Conservation (phyloP, 2,888 invertebrate genomes). For the Xanthia togata region DNA sequence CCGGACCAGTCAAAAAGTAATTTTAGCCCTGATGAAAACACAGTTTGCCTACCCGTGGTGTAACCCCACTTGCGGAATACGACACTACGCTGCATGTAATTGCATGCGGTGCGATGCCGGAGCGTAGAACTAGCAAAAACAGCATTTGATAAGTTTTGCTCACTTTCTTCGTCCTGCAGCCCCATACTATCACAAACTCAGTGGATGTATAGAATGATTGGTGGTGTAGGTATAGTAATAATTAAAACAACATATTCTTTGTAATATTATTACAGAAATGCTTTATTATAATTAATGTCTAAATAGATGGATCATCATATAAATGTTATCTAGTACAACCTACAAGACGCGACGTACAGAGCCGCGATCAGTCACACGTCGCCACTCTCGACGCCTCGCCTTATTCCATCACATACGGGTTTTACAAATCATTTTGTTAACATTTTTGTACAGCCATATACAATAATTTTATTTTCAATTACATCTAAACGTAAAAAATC, state of each 20-base stretch:
- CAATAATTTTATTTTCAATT: slow-evolving; percentile 91
- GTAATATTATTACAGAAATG: slow-evolving; percentile 92
- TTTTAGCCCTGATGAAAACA: no score
- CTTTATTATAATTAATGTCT: slow-evolving; percentile 92
- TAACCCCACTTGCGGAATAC: no score
- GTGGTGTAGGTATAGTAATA: not conserved
- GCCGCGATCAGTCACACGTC: slow-evolving; percentile 77
- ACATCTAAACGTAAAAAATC: slow-evolving; percentile 90
- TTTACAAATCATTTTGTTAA: slow-evolving; percentile 89
- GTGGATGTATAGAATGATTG: not conserved
- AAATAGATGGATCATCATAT: slow-evolving; percentile 92
- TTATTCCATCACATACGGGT: slow-evolving; percentile 89
- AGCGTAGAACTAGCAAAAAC: no score
- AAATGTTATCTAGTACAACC: slow-evolving; percentile 91
- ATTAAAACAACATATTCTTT: slow-evolving; percentile 83
- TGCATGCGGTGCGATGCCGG: no score
- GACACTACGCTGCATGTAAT: no score
- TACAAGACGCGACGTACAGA: slow-evolving; percentile 84
- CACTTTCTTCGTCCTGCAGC: not conserved
- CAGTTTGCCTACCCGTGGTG: no score
- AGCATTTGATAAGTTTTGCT: no score
- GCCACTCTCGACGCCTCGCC: slow-evolving; percentile 83
- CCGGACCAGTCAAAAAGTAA: no score
- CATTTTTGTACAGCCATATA: slow-evolving; percentile 91
- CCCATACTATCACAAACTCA: not conserved